phyloP scores from a whole-genome alignment of 2,797 vertebrate species.

The Lithobates sylvaticus region DNA sequence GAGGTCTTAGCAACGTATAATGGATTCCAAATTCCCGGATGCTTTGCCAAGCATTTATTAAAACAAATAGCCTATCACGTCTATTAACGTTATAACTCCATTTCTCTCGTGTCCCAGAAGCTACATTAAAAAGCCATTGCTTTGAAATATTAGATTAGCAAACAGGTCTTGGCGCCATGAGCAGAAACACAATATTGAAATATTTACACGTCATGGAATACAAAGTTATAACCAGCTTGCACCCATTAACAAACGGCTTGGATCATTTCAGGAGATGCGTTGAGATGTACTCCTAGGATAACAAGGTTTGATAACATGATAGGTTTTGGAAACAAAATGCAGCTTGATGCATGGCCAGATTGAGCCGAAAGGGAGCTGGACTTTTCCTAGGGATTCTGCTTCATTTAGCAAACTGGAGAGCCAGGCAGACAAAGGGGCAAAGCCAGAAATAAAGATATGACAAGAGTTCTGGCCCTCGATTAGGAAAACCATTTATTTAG shows the following conservation, averaged over 20 bases:
- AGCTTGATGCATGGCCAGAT: neutral
- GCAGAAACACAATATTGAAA: constrained; percentile 50
- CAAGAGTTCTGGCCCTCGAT: no score
- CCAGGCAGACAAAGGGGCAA: no score
- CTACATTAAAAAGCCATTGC: constrained; percentile 56
- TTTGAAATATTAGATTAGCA: constrained; percentile 57
- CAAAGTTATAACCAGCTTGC: constrained; percentile 20
- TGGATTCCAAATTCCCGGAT: constrained; percentile 36
- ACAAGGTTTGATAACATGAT: constrained; percentile 5
- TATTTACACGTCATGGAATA: constrained; percentile 35
- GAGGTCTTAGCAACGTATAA: constrained; percentile 4
- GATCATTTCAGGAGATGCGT: constrained; percentile 1
- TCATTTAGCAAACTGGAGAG: no score
- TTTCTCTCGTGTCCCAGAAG: constrained; percentile 48
- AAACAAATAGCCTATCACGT: constrained; percentile 55
- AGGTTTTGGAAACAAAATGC: neutral
- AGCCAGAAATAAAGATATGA: no score
- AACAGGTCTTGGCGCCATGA: constrained; percentile 44
- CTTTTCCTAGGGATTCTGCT: no score
- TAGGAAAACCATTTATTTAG: no score
- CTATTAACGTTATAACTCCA: constrained; percentile 49
- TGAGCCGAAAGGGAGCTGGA: neutral
- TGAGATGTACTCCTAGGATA: neutral
- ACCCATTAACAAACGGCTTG: constrained; percentile 18
- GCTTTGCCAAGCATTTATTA: constrained; percentile 52